Evolutionary conservation across 2,113 vertebrate species (phyloP), one percentile per base, ranked within the genome.

Genomic region (Hoplias malabaricus): DNA sequence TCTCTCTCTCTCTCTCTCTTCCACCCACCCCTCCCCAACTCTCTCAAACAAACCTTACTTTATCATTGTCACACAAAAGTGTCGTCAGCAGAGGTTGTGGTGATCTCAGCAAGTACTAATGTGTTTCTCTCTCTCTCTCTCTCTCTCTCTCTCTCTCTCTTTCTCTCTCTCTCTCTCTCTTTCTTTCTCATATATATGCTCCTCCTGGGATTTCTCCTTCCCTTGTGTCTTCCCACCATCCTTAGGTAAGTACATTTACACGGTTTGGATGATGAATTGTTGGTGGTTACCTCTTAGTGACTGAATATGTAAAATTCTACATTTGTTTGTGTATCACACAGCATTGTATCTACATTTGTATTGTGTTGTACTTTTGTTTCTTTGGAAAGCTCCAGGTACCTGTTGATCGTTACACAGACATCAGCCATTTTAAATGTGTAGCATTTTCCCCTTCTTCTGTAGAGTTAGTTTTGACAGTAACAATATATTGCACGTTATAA

Each of bases 211-310:
- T 9, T 19, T 38, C 46, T 40, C 10, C 9, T 14, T 25, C 29
- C 27, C 14, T 13, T 33, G 27, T 16, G 56, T 59, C 12, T 13
- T 59, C 56, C 19, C 2, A 33, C 29, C 6, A 8, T 27, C 25
- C 40, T 11, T 42, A 76, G 73, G 63, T 76, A 76, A 76, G 73
- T 75, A 67, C 33, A 36, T 29, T 12, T n/a, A 27, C 21, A 46
- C 29, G 48, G 21, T 38, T n/a, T n/a, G n/a, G n/a, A n/a, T n/a
- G 19, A 9, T 36, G 4, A 36, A 36, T 5, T 19, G n/a, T n/a
- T n/a, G n/a, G n/a, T n/a, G n/a, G n/a, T n/a, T n/a, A n/a, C n/a
- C n/a, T n/a, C n/a, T n/a, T n/a, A n/a, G n/a, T n/a, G n/a, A n/a
- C n/a, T n/a, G n/a, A n/a, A n/a, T n/a, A 57, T 8, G 36, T 77